Evolutionary conservation across 2,113 vertebrate species (phyloP), one percentile per base, ranked within the genome.

Genomic region (Chloroceryle aenea): DNA sequence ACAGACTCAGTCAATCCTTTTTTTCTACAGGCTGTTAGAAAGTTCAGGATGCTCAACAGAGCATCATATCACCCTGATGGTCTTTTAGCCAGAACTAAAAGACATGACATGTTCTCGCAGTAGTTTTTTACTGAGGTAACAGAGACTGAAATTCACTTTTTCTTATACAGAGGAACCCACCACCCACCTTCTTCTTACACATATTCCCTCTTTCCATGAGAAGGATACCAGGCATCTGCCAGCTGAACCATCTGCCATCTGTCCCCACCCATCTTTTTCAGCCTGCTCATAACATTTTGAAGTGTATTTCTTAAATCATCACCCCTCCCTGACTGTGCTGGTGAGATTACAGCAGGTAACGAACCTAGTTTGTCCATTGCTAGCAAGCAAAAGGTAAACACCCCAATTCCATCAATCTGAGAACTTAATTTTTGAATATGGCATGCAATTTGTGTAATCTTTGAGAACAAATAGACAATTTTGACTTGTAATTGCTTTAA

Each of bases 401-500:
- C 0, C 63, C 7, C 32, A 30, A 7, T 14, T 78, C 42, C 30
- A 71, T 68, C 64, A 42, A 13, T 58, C 48, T 45, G 32, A 66
- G 58, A 85, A 21, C 7, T 63, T 64, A 20, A 8, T 30, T 84
- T 75, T 84, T 85, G 3, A 79, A 36, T 50, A 47, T 1, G 12
- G 6, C 14, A 38, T 68, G 29, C 15, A 66, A 59, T 73, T 79
- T 29, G 32, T 63, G 7, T 12, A 48, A 50, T 45, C 30, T 10
- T 61, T 26, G 36, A 73, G 17, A 79, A 52, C 2, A 7, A 89
- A 62, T 52, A 61, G n/a, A 14, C 34, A 58, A 5, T 52, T 85
- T 91, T 45, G 10, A 53, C 87, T 95, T 63, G 12, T 15, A 82
- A 69, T 85, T 68, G 10, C 32, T 85, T 87, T 36, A 73, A 93